phyloP scores from a whole-genome alignment of 2,113 vertebrate species.

The Chaenogobius annularis region DNA sequence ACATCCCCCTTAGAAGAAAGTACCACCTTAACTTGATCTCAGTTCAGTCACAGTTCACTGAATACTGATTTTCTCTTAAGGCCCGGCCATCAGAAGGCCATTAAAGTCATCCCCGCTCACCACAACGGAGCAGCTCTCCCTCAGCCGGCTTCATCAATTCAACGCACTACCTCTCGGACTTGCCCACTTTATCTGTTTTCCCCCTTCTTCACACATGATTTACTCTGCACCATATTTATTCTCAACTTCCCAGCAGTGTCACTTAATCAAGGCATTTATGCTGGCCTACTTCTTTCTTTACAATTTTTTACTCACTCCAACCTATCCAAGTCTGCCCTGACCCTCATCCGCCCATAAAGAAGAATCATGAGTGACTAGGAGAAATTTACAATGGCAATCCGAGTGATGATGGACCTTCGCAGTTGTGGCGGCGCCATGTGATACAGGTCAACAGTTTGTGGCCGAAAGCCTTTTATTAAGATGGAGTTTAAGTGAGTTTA shows the following conservation, averaged over 20 bases:
- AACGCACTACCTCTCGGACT: constrained; percentile 21
- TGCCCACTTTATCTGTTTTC: constrained; percentile 34
- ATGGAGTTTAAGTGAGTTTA: constrained; percentile 57
- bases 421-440: constrained; percentile 41
- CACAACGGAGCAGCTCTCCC: constrained; percentile 19
- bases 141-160: constrained; percentile 14
- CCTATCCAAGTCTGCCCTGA: constrained; percentile 50
- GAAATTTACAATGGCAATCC: constrained; percentile 67
- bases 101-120: constrained; percentile 17
- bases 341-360: constrained; percentile 57
- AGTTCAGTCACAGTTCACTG: constrained; percentile 5
- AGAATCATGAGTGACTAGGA: constrained; percentile 23
- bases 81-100: constrained; percentile 3
- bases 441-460: constrained; percentile 64
- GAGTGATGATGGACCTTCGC: constrained; percentile 54
- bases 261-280: constrained; percentile 69
- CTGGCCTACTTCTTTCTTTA: constrained; percentile 26
- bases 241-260: constrained; percentile 48
- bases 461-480: constrained; percentile 63
- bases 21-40: constrained; percentile 7
- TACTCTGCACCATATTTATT: constrained; percentile 60
- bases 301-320: constrained; percentile 15
- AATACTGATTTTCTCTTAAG: constrained; percentile 18
- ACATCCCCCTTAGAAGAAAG: background rate
- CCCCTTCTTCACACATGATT: constrained; percentile 64